These are phyloP conservation scores for Chionomys nivalis DNA, from an alignment of 2,113 vertebrate genomes.

Conservation along the genomic window DNA sequence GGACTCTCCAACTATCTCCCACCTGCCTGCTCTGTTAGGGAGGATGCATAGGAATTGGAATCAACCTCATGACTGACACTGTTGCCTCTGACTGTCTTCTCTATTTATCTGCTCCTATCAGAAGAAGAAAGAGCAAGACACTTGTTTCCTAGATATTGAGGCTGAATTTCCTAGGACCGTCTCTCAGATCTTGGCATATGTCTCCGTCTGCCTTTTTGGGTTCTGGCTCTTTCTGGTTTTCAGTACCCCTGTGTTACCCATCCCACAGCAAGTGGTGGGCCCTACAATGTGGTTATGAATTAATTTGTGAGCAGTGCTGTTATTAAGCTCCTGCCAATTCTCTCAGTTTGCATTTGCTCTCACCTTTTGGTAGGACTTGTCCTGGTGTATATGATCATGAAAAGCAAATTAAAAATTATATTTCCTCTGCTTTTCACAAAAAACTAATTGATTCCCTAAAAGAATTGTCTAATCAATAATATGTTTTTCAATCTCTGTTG, in stretches of 20 bases:
- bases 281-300: neutral
- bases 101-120: neutral
- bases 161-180: neutral
- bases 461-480: neutral
- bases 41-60: neutral
- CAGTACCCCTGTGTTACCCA: accelerated
- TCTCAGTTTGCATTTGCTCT: neutral
- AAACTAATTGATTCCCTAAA: neutral
- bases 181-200: neutral
- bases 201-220: too few relatives aligned
- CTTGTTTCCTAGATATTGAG: neutral
- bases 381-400: neutral
- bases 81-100: neutral
- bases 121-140: neutral
- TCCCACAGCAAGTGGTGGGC: neutral
- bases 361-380: neutral
- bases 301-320: neutral
- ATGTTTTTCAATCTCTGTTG: neutral
- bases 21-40: neutral
- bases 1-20: neutral
- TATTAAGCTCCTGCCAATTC: neutral
- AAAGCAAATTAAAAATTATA: neutral
- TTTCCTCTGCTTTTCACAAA: neutral
- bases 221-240: neutral
- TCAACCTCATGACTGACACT: neutral